phyloP scores from a whole-genome alignment of 2,888 invertebrate species.

The Ferrisia virgata region DNA sequence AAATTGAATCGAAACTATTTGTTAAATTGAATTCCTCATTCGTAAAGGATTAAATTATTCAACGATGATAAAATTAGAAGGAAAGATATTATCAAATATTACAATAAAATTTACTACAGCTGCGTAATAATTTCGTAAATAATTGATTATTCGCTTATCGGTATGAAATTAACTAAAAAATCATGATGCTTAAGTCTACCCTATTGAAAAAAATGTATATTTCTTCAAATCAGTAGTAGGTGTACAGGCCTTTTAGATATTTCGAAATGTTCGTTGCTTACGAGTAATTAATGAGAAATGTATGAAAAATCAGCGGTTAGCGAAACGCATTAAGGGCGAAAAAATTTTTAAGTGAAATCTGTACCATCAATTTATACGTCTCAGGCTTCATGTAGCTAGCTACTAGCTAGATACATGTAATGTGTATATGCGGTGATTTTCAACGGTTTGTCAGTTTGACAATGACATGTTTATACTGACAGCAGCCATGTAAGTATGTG shows the following conservation, averaged over 20 bases:
- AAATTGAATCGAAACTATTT: neutral
- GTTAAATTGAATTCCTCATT: neutral
- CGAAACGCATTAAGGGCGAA: neutral
- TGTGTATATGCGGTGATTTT: conserved; percentile 19
- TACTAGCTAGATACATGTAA: too few species aligned
- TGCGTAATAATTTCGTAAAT: neutral
- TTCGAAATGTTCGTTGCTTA: too few species aligned
- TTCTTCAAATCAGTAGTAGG: too few species aligned
- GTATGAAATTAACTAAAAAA: too few species aligned
- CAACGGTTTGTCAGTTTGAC: conserved; percentile 29
- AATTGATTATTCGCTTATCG: too few species aligned
- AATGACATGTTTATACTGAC: conserved; percentile 7
- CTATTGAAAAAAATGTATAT: neutral
- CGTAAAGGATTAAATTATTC: neutral
- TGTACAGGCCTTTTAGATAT: too few species aligned
- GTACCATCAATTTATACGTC: neutral
- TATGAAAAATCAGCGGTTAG: neutral
- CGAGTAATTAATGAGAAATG: neutral
- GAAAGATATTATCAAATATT: neutral
- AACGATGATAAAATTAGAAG: neutral
- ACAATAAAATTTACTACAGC: neutral
- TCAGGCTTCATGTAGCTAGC: neutral
- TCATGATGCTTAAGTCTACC: neutral
- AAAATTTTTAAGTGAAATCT: conserved; percentile 4
- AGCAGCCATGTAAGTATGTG: neutral